phyloP scores from a whole-genome alignment of 2,797 vertebrate species.

The Numenius phaeopus region DNA sequence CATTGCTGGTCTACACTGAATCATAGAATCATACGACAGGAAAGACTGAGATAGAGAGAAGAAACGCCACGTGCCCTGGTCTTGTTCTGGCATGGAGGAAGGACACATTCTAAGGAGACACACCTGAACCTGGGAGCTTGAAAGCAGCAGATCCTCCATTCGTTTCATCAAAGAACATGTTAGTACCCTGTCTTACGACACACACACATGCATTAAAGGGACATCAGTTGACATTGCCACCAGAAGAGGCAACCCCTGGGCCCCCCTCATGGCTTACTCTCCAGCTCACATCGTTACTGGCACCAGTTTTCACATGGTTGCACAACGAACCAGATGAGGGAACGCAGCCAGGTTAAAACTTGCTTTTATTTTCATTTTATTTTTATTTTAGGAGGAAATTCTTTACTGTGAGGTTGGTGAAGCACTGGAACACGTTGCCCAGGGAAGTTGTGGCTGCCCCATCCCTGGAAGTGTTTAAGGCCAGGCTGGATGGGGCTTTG shows the following conservation, averaged over 20 bases:
- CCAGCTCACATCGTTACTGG: not conserved
- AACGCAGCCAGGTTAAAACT: not conserved
- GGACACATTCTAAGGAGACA: not conserved
- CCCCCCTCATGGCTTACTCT: too few relatives aligned
- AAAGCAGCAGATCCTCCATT: not conserved
- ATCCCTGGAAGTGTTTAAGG: too few relatives aligned
- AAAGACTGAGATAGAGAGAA: not conserved
- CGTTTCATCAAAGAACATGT: not conserved
- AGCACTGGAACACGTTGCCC: too few relatives aligned
- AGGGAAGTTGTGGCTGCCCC: too few relatives aligned
- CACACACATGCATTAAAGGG: fast-evolving
- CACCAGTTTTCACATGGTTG: not conserved
- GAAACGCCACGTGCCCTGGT: fast-evolving
- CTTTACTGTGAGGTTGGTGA: too few relatives aligned
- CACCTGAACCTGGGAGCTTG: not conserved
- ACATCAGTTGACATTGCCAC: too few relatives aligned
- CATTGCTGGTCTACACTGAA: fast-evolving
- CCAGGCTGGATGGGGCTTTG: too few relatives aligned
- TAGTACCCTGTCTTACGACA: too few relatives aligned
- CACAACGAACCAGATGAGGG: not conserved
- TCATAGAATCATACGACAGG: too few relatives aligned
- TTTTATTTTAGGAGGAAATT: too few relatives aligned
- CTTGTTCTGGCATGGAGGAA: not conserved
- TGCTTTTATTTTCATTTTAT: not conserved
- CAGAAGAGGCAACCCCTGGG: not conserved